These are phyloP conservation scores for Xenentodon cancila DNA, from an alignment of 2,797 vertebrate species.

Conservation along the genomic window DNA sequence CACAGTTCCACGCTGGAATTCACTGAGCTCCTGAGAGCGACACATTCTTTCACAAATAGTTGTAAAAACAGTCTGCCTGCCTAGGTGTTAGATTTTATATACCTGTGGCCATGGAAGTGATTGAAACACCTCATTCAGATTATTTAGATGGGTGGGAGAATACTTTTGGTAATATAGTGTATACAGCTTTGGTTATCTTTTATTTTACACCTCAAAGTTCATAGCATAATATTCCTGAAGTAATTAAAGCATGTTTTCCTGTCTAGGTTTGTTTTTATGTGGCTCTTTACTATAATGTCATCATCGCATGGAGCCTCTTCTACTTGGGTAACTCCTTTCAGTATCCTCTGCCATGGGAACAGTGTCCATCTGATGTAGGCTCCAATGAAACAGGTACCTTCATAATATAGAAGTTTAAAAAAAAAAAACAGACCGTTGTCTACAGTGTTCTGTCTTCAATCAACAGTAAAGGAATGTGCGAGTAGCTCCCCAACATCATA, in stretches of 20 bases:
- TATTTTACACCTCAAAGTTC: neutral
- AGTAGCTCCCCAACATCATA: constrained; percentile 84
- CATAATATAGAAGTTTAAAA: neutral
- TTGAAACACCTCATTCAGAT: too few relatives aligned
- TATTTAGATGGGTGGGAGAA: too few relatives aligned
- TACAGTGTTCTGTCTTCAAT: constrained; percentile 29
- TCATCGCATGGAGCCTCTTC: constrained; percentile 89
- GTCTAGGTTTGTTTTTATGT: constrained; percentile 87
- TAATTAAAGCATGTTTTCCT: constrained; percentile 16
- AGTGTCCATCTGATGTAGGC: constrained; percentile 75
- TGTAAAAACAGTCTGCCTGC: too few relatives aligned
- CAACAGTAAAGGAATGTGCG: constrained; percentile 79
- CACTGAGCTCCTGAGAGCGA: too few relatives aligned
- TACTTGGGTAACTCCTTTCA: constrained; percentile 89
- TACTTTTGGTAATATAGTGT: too few relatives aligned
- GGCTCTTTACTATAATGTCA: constrained; percentile 89
- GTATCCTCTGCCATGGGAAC: constrained; percentile 81
- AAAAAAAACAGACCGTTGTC: neutral
- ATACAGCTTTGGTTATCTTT: too few relatives aligned
- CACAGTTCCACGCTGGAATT: too few relatives aligned
- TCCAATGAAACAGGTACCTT: constrained; percentile 79
- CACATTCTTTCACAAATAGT: too few relatives aligned
- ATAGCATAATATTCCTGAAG: neutral
- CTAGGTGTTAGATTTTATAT: too few relatives aligned
- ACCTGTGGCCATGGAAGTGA: too few relatives aligned